Conservation (phyloP, 1,140 invertebrate species). For the Philotrypesis tridentata region DNA sequence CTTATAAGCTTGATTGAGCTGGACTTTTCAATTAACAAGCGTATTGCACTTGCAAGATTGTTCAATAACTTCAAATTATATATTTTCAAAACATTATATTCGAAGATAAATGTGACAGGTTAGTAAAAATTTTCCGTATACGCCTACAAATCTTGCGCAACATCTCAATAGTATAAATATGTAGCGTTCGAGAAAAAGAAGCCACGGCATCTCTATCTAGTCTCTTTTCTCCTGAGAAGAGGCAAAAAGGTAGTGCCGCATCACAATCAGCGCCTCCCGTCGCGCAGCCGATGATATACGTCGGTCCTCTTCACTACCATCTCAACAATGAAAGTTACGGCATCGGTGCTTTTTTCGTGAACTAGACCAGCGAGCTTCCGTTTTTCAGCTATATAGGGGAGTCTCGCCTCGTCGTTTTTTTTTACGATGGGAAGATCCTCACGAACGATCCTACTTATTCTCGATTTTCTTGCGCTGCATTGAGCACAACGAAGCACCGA, state of each 20-base stretch:
- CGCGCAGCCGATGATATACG: background rate
- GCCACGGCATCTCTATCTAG: too few species aligned
- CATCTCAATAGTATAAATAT: too few species aligned
- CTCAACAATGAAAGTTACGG: background rate
- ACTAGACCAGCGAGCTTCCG: slow-evolving; percentile 6
- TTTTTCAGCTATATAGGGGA: slow-evolving; percentile 16
- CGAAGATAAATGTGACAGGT: too few species aligned
- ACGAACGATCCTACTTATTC: background rate
- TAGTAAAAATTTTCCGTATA: too few species aligned
- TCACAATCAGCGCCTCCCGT: background rate
- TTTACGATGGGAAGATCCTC: slow-evolving; percentile 19
- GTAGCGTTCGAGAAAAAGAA: too few species aligned
- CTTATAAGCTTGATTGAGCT: too few species aligned
- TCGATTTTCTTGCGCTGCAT: slow-evolving; percentile 21
- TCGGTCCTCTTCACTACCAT: too few species aligned
- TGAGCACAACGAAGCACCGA: background rate
- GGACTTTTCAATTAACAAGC: too few species aligned
- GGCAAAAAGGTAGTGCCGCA: background rate
- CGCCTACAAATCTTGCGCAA: too few species aligned
- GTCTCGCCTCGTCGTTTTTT: background rate
- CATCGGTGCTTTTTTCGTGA: background rate
- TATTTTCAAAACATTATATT: too few species aligned
- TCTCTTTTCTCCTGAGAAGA: background rate
- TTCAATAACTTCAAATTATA: too few species aligned
- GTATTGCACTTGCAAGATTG: too few species aligned